Evolutionary conservation across 2,888 invertebrate species (phyloP).

Genomic region (Euzophera pinguis): DNA sequence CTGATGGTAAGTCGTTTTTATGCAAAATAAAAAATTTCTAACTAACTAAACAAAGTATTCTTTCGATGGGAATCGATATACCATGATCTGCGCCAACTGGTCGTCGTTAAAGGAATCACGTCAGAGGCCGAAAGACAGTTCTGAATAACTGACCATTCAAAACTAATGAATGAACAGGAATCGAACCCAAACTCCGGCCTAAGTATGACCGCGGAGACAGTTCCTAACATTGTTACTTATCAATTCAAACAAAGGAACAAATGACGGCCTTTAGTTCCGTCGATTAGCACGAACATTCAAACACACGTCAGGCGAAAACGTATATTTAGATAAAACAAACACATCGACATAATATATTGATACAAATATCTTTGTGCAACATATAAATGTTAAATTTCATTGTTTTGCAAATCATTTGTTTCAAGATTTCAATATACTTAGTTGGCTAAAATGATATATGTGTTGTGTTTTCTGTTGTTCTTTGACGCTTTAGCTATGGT

Average conservation of each 20-base stretch:
- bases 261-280: neutral
- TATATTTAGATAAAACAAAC: neutral
- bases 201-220: too few species aligned
- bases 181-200: too few species aligned
- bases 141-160: too few species aligned
- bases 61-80: too few species aligned
- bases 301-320: neutral
- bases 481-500: neutral
- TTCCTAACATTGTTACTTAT: neutral
- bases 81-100: too few species aligned
- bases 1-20: too few species aligned
- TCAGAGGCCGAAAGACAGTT: too few species aligned
- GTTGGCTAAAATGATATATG: neutral
- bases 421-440: neutral
- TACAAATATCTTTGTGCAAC: neutral
- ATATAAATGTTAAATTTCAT: neutral
- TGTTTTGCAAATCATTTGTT: neutral
- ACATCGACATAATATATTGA: neutral
- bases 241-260: neutral
- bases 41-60: too few species aligned
- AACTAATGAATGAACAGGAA: too few species aligned
- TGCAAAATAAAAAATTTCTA: too few species aligned
- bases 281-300: slow-evolving; percentile 2
- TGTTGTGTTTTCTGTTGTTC: neutral
- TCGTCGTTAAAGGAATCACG: too few species aligned